A percentile compares a stretch with the other conserved stretches of the same genome.
Conservation (phyloP, 2,888 invertebrate species). For the Epiblema foenella region DNA sequence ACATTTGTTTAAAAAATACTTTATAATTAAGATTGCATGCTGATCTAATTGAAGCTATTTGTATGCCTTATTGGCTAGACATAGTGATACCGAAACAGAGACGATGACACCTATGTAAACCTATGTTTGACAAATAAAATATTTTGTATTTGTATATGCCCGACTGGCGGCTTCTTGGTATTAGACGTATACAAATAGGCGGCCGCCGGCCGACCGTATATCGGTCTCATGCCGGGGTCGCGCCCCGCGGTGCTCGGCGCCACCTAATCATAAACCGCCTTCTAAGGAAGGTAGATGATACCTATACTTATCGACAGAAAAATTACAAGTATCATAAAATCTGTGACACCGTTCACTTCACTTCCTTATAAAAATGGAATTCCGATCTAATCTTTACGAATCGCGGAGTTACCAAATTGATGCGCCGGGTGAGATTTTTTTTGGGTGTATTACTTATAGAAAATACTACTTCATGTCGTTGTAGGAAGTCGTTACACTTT, state of each 20-base stretch:
- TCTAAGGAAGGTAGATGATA: not conserved
- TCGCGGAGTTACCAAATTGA: too few relatives aligned
- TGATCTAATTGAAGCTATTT: too few relatives aligned
- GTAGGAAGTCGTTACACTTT: not conserved
- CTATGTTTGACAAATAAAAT: too few relatives aligned
- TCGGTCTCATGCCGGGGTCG: constrained; percentile 7
- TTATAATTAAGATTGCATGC: too few relatives aligned
- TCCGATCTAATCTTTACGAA: not conserved
- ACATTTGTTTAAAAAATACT: too few relatives aligned
- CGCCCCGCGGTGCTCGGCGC: constrained; percentile 29
- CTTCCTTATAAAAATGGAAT: not conserved
- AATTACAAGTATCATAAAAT: not conserved
- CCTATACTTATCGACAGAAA: not conserved
- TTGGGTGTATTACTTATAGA: not conserved
- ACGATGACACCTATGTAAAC: too few relatives aligned
- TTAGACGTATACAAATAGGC: constrained; percentile 24
- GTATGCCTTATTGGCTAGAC: too few relatives aligned
- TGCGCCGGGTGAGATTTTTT: too few relatives aligned
- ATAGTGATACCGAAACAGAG: too few relatives aligned
- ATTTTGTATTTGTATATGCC: not conserved
- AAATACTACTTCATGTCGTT: not conserved
- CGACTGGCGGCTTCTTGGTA: constrained; percentile 21
- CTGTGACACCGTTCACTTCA: not conserved
- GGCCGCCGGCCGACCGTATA: not conserved
- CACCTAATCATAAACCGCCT: constrained; percentile 26